Evolutionary conservation across 2,888 invertebrate species (phyloP).

Genomic region (Pogonocherus hispidulus): DNA sequence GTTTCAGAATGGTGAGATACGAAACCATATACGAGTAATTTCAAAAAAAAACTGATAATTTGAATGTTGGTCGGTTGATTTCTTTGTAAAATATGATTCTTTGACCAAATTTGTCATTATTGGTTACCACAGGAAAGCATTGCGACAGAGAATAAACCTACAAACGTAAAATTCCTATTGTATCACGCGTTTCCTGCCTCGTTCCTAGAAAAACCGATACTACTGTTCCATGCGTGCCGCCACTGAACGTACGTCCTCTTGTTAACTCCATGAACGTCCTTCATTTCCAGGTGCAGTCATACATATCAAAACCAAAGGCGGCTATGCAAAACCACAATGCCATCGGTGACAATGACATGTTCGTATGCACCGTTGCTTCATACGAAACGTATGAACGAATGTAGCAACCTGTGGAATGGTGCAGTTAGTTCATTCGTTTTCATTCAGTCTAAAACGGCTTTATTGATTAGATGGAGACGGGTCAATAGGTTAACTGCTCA

Average conservation of each 20-base stretch:
- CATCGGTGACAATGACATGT: constrained; percentile 8
- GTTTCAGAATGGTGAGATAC: too few species aligned
- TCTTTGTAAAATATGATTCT: too few species aligned
- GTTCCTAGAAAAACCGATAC: constrained; percentile 22
- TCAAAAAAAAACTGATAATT: too few species aligned
- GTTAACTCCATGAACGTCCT: background rate
- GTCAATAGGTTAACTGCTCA: constrained; percentile 28
- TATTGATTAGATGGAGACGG: constrained; percentile 25
- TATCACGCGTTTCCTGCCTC: constrained; percentile 21
- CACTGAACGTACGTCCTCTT: constrained; percentile 1
- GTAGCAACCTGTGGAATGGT: constrained; percentile 20
- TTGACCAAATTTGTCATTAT: too few species aligned
- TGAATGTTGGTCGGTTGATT: too few species aligned
- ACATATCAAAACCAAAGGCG: constrained; percentile 1
- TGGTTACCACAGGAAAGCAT: background rate
- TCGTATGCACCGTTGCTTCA: constrained; percentile 1
- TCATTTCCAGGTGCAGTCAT: constrained; percentile 20
- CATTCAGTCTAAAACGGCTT: constrained; percentile 26
- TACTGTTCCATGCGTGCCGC: constrained; percentile 16
- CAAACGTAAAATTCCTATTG: constrained; percentile 29
- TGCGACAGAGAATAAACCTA: constrained; percentile 2
- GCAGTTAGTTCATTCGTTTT: constrained; percentile 16
- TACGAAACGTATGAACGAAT: background rate
- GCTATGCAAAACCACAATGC: constrained; percentile 3
- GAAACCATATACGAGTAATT: too few species aligned